Evolutionary conservation across 2,797 vertebrate species (phyloP), one percentile per base, ranked within the genome.

Genomic region (Girardinus metallicus): DNA sequence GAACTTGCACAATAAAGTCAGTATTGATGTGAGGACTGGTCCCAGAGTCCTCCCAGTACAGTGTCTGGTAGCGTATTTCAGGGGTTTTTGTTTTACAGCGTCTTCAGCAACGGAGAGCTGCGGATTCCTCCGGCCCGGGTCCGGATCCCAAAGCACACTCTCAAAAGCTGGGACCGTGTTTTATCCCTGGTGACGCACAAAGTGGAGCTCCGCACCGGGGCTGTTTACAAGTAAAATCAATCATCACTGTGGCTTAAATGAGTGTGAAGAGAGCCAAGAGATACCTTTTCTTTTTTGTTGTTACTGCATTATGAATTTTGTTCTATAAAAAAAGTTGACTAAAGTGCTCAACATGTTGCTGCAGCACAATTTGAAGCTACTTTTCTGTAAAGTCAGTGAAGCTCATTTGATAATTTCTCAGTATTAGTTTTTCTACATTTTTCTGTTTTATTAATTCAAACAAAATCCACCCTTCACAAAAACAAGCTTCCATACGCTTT

Each of bases 21-120:
- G 95, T 94, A 71, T 78, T 41, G 73, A 85, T 87, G 88, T 89
- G 74, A 77, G 26, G 75, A 72, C 16, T 77, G 36, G 60, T 87
- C 36, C 23, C 21, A 41, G 62, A 39, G 21, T 41, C 36, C 4
- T 41, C 78, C 71, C 1, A 53, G 36, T 34, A 34, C 34, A 15
- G 70, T 78, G 13, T n/a, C 16, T 31, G 11, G 36, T 43, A 64
- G 18, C 43, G 43, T 74, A 72, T 26, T 18, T 47, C 23, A 5
- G 18, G 47, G 1, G 9, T 29, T 43, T 53, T 2, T 49, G 4
- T 87, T 80, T 85, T 77, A 1, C 70, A 96, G 93, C 78, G 94
- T 97, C 87, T 97, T 96, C 85, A 95, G 93, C 84, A 96, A 94
- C 3, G 93, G 94, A 91, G 90, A 95, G 55, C 51, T 95, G 15